phyloP scores from a whole-genome alignment of 2,797 vertebrate genomes.

The Ctenopoma kingsleyae region DNA sequence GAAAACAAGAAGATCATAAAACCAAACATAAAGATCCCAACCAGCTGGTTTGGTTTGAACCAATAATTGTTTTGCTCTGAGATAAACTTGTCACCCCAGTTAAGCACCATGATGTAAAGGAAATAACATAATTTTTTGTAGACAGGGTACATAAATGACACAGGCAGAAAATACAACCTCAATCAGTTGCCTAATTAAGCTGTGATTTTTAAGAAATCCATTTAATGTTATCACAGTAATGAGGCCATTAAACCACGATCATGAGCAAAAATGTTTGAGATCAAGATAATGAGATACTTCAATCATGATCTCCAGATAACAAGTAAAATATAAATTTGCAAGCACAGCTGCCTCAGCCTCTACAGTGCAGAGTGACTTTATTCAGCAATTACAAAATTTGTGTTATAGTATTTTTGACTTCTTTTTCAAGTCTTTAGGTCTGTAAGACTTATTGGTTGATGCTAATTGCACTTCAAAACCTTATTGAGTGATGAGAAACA shows the following conservation, averaged over 20 bases:
- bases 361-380: neutral
- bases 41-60: neutral
- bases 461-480: slow-evolving; percentile 10
- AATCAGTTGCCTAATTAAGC: slow-evolving; percentile 25
- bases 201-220: slow-evolving; percentile 10
- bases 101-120: neutral
- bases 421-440: neutral
- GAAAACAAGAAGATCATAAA: neutral
- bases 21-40: no score
- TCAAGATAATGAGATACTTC: slow-evolving; percentile 26
- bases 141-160: neutral
- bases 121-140: neutral
- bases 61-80: neutral
- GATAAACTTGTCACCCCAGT: neutral
- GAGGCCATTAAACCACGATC: slow-evolving; percentile 29
- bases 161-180: slow-evolving; percentile 11
- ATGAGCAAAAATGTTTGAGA: slow-evolving; percentile 22
- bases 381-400: neutral
- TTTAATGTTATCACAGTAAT: slow-evolving; percentile 28
- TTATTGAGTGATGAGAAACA: neutral
- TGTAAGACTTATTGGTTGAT: slow-evolving; percentile 21
- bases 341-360: slow-evolving; percentile 1
- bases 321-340: slow-evolving; percentile 26
- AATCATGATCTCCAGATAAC: slow-evolving; percentile 23
- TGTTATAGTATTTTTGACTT: neutral